Evolutionary conservation across 2,888 invertebrate species (phyloP), one percentile per base, ranked within the genome.

Genomic region (Drosophila paramelanica): DNA sequence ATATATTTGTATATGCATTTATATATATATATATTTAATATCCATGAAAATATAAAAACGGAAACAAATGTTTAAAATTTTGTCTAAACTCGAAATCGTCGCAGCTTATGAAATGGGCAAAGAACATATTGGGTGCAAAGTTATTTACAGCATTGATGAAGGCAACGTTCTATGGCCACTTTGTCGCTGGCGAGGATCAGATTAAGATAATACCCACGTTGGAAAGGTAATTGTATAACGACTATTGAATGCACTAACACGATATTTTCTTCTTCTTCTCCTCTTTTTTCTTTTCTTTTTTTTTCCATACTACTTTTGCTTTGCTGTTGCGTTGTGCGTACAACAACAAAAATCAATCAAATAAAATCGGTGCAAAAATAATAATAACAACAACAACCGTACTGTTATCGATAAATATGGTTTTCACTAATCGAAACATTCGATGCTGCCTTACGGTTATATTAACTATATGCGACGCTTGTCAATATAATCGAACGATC

Each of bases 101-200:
- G 77, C 94, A 98, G 97, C 92, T 98, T 89, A 97, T 98, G 97
- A 97, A 96, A 93, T 82, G 95, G 52, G 93, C 95, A 76, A 95
- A 95, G 83, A 94, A 94, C 67, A 80, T 98, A 61, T 92, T 98
- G 67, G 99, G 99, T 38, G 95, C 96, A 90, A 94, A 93, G 76
- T 90, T 99, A 73, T 99, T 99, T 93, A 94, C 95, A 72, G 88
- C 93, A 72, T 79, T 98, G 69, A 98, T 99, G 98, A 98, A 97
- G 93, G 94, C 95, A 47, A 97, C 99, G 25, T 99, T 99, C 93
- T 99, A 99, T 93, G 99, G 99, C 8, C 99, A 99, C 93, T 99
- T 99, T 93, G 99, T 99, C 56, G 99, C 99, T 55, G 99, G 99
- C 64, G 97, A 98, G 92, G 97, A 98, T 93, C 96, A 97, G 92